Conservation (phyloP, 1,140 invertebrate species). For the Argopecten irradians region DNA sequence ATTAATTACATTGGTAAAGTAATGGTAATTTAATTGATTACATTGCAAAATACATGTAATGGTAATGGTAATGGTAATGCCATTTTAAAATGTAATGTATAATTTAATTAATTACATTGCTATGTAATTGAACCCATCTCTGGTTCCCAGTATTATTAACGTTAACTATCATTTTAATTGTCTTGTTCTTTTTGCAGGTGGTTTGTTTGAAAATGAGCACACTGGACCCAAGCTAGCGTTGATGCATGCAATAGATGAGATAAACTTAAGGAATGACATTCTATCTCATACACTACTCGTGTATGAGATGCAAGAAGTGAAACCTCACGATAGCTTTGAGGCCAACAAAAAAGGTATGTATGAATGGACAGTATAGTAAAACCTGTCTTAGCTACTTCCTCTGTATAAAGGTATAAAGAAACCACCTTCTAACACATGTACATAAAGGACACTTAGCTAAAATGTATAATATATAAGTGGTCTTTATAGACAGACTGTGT, state of each 20-base stretch:
- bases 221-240: constrained; percentile 60
- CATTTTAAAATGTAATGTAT: no score
- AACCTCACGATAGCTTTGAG: constrained; percentile 65
- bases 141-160: no score
- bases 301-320: constrained; percentile 57
- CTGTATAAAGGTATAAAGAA: constrained; percentile 82
- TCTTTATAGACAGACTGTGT: not conserved
- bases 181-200: constrained; percentile 55
- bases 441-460: constrained; percentile 35
- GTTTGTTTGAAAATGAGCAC: constrained; percentile 62
- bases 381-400: constrained; percentile 83
- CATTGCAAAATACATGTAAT: no score
- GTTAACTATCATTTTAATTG: not conserved
- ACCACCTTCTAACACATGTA: constrained; percentile 81
- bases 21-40: no score
- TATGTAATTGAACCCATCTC: no score
- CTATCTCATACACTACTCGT: constrained; percentile 58
- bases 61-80: no score
- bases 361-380: constrained; percentile 80
- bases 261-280: constrained; percentile 59
- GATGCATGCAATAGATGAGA: constrained; percentile 60
- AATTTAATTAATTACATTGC: no score
- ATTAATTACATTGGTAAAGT: no score
- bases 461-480: constrained; percentile 35
- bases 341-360: constrained; percentile 62